Percentiles rank a stretch among this genome's conserved stretches.
phyloP scores from a whole-genome alignment of 2,888 invertebrate genomes.

The Sinhomidia bicolor region DNA sequence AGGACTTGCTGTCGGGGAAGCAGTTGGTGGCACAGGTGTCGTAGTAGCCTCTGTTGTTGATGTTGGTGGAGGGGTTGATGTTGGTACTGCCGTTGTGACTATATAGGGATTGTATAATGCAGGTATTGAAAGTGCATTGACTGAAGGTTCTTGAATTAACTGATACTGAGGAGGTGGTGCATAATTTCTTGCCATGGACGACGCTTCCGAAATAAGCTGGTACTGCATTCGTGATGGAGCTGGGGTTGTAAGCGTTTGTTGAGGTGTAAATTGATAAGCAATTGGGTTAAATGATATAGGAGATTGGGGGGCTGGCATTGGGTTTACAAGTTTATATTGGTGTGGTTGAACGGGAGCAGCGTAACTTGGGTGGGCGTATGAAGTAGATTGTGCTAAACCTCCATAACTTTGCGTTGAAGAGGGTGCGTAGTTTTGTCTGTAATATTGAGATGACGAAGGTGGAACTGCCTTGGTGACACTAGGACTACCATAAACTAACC shows the following conservation, averaged over 20 bases:
- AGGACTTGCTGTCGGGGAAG: neutral
- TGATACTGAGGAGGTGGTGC: neutral
- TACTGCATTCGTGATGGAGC: slow-evolving; percentile 7
- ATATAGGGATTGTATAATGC: neutral
- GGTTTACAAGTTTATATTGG: slow-evolving; percentile 3
- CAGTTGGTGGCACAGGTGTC: neutral
- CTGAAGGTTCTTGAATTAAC: neutral
- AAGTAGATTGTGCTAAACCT: neutral
- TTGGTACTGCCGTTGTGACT: neutral
- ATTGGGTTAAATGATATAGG: neutral
- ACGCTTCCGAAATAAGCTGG: neutral
- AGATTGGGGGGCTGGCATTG: neutral
- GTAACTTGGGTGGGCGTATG: neutral
- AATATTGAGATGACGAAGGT: neutral
- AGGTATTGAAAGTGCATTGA: neutral
- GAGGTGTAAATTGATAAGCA: neutral
- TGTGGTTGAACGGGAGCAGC: neutral
- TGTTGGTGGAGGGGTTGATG: neutral
- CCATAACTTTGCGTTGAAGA: neutral
- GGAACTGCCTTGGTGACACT: slow-evolving; percentile 5
- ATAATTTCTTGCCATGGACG: slow-evolving; percentile 9
- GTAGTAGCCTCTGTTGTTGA: neutral
- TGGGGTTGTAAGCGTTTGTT: neutral
- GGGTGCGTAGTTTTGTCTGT: neutral
- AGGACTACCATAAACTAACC: slow-evolving; percentile 36